Conservation (phyloP, 2,113 vertebrate genomes). For the Uropsilus gracilis region DNA sequence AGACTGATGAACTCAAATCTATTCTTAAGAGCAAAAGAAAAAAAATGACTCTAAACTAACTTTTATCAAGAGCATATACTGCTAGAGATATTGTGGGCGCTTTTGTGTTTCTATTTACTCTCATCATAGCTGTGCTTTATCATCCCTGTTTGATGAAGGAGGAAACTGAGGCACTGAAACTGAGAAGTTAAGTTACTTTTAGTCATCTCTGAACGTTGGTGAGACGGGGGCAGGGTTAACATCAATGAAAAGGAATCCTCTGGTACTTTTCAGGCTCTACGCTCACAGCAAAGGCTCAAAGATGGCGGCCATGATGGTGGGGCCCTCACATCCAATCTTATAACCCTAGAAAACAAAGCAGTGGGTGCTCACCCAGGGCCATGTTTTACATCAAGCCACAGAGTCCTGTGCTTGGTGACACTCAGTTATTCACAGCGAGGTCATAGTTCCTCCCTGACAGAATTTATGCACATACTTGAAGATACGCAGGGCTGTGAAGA, state of each 20-base stretch:
- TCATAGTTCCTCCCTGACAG: slow-evolving; percentile 36
- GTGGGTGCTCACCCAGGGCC: not conserved
- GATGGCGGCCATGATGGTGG: rapidly evolving
- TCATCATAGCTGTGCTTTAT: not conserved
- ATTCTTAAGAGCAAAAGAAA: not conserved
- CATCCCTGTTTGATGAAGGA: not conserved
- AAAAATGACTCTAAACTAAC: slow-evolving; percentile 32
- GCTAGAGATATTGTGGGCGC: not conserved
- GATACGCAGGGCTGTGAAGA: slow-evolving; percentile 49
- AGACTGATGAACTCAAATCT: slow-evolving; percentile 53
- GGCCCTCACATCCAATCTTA: not conserved
- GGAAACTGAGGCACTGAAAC: slow-evolving; percentile 45
- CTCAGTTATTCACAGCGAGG: slow-evolving; percentile 19
- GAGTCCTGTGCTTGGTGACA: not conserved
- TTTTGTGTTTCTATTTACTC: slow-evolving; percentile 3
- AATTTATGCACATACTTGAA: slow-evolving; percentile 71
- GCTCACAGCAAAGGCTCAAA: not conserved
- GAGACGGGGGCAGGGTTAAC: rapidly evolving
- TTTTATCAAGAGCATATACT: not conserved
- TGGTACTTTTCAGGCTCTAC: not conserved
- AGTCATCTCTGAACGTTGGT: not conserved
- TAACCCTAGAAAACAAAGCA: not conserved
- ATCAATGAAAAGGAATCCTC: not conserved
- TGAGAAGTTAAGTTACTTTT: not conserved
- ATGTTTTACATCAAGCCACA: slow-evolving; percentile 14